Base-by-base conservation (phyloP, 2,113 vertebrate species). In the Cygnus atratus region DNA sequence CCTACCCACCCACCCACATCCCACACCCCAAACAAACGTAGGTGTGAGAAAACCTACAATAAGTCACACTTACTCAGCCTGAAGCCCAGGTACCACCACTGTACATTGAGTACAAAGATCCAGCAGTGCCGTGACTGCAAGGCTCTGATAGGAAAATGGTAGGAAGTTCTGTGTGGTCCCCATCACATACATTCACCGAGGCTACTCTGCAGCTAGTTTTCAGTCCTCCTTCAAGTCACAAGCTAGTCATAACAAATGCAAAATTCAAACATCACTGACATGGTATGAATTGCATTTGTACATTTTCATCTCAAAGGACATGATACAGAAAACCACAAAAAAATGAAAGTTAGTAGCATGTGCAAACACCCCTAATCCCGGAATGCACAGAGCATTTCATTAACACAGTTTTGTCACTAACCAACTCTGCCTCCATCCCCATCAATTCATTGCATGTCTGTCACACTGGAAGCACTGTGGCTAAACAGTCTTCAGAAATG, bases 401-500 rank as follows among this genome's bases (percentile, higher is more conserved):
- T 5, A 21, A 70, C 52, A 61, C 8, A 26, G 9, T 12, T 52
- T 52, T 39, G 31, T 71, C 7, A n/a, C 24, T 33, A 68, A 46
- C 86, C 35, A n/a, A 22, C 22, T 85, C 41, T 15, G 90, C n/a
- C 28, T 63, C 26, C 35, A 35, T 16, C 3, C 57, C 41, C 11
- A 31, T 70, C 28, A 5, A 0, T 39, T 78, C 35, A 24, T 78
- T 78, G 50, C 31, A 79, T 57, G 21, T 31, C 44, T 78, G 25
- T 17, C 57, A 31, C 22, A 19, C 26, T 41, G 35, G n/a, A 75
- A 58, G 11, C 33, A 44, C 35, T 44, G 18, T 41, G 88, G 28
- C 74, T 92, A n/a, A 84, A 52, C n/a, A 20, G 31, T 63, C 50
- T 54, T 78, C 39, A 50, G 76, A 96, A 94, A 44, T 28, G 19